Percentiles rank a stretch among this genome's conserved stretches.
phyloP scores from a whole-genome alignment of 1,140 invertebrate species.

The Frieseomelitta varia region DNA sequence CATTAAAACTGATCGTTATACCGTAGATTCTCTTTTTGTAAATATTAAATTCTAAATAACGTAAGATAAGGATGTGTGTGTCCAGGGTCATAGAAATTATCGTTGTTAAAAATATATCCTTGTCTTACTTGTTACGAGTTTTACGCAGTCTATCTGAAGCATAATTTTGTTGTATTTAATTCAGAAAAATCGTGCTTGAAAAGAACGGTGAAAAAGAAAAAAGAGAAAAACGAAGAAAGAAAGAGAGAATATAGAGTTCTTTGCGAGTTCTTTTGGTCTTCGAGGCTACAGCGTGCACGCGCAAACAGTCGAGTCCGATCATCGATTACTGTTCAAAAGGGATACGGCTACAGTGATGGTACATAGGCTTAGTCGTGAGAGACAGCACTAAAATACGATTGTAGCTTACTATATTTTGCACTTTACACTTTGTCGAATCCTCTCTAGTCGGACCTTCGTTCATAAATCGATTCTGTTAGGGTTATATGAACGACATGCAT shows the following conservation, averaged over 20 bases:
- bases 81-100: constrained; percentile 56
- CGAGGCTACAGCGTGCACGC: not conserved
- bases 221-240: not conserved
- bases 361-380: constrained; percentile 75
- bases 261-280: not conserved
- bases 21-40: constrained; percentile 26
- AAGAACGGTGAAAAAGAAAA: not conserved
- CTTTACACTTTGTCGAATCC: constrained; percentile 72
- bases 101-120: constrained; percentile 51
- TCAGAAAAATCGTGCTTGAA: constrained; percentile 1
- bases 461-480: constrained; percentile 28
- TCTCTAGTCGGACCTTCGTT: constrained; percentile 58
- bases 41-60: constrained; percentile 24
- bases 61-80: constrained; percentile 31
- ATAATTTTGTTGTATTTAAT: constrained; percentile 10
- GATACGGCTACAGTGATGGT: constrained; percentile 67
- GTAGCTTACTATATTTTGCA: constrained; percentile 80
- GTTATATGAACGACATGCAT: constrained; percentile 31
- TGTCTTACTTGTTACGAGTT: constrained; percentile 34
- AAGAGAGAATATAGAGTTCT: not conserved
- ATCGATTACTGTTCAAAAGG: constrained; percentile 48
- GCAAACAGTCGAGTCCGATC: constrained; percentile 1
- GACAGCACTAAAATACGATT: constrained; percentile 76
- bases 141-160: not conserved
- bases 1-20: constrained; percentile 2